Evolutionary conservation across 2,888 invertebrate genomes (phyloP).

Genomic region (Dolichopus griseipennis): DNA sequence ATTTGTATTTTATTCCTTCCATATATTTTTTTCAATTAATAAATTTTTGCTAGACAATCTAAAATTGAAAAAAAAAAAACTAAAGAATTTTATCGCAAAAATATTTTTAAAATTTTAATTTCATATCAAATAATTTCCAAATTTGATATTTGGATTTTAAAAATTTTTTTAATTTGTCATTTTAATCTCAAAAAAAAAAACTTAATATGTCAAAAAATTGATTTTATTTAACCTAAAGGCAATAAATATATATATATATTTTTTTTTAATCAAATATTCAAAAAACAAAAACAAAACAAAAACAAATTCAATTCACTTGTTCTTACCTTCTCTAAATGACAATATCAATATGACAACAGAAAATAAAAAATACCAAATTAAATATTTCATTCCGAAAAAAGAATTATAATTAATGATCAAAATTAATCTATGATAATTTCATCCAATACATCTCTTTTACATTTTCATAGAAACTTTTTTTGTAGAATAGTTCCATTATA

Average conservation of each 20-base stretch:
- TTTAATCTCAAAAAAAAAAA: too few relatives aligned
- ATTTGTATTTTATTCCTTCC: not conserved
- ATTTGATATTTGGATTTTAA: too few relatives aligned
- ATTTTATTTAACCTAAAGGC: too few relatives aligned
- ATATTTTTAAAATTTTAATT: too few relatives aligned
- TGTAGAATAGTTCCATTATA: not conserved
- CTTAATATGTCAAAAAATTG: too few relatives aligned
- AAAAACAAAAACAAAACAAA: not conserved
- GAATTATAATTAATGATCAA: not conserved
- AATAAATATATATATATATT: not conserved
- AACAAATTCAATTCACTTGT: not conserved
- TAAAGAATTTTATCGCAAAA: too few relatives aligned
- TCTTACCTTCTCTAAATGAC: not conserved
- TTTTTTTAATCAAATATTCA: not conserved
- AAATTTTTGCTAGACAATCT: too few relatives aligned
- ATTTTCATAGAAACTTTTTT: not conserved
- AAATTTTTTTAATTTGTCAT: too few relatives aligned
- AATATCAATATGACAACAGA: too few relatives aligned
- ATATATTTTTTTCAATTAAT: too few relatives aligned
- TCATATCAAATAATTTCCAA: too few relatives aligned
- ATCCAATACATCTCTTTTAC: not conserved
- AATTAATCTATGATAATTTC: conserved; percentile 1
- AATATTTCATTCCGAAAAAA: not conserved
- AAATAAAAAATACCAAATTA: not conserved
- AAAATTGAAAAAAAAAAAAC: too few relatives aligned